phyloP scores from a whole-genome alignment of 1,140 invertebrate genomes.

The Drosophila obscura region DNA sequence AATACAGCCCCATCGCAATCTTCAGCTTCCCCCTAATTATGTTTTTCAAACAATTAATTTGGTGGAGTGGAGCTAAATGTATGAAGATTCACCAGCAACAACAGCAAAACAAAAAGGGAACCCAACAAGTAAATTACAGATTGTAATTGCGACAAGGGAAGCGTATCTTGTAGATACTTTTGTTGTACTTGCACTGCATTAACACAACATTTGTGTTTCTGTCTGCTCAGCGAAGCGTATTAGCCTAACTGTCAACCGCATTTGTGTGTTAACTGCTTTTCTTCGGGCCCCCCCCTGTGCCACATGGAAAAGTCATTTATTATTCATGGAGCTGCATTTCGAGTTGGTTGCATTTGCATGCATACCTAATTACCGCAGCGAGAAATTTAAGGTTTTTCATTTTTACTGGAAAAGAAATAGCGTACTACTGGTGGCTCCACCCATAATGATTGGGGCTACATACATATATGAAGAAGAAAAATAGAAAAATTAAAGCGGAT shows the following conservation, averaged over 20 bases:
- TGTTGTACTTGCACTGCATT: constrained; percentile 42
- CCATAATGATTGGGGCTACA: no score
- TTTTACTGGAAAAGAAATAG: no score
- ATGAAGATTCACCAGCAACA: neutral
- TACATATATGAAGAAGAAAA: no score
- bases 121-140: constrained; percentile 35
- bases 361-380: constrained; percentile 56
- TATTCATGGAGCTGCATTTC: constrained; percentile 51
- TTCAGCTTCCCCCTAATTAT: constrained; percentile 44
- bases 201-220: constrained; percentile 36
- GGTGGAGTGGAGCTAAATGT: neutral
- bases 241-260: constrained; percentile 55
- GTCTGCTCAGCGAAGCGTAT: constrained; percentile 50
- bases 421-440: no score
- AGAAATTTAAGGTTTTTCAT: neutral
- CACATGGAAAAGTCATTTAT: constrained; percentile 54
- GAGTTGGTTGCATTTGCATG: constrained; percentile 46
- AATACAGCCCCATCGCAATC: constrained; percentile 1
- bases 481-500: no score
- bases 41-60: constrained; percentile 54
- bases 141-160: constrained; percentile 65
- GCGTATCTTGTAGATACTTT: constrained; percentile 66
- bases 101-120: neutral
- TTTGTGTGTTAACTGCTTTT: constrained; percentile 56
- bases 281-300: neutral